Evolutionary conservation across 2,113 vertebrate genomes (phyloP).

Genomic region (Zosterops lateralis): DNA sequence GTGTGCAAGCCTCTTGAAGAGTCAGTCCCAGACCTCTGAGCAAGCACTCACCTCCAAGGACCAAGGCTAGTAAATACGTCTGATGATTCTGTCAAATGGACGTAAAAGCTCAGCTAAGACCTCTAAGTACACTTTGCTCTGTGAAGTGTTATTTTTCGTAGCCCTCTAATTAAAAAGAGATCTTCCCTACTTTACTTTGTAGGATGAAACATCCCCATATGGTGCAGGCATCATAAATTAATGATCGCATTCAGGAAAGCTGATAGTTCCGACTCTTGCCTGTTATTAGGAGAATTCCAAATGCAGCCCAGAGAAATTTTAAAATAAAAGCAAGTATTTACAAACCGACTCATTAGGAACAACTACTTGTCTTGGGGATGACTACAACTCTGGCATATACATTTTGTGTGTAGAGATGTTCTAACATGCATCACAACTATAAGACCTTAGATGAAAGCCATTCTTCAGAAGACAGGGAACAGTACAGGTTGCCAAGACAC

Average conservation of each 20-base stretch:
- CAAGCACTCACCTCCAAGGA: slow-evolving; percentile 52
- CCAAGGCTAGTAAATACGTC: not conserved
- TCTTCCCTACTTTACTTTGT: not conserved
- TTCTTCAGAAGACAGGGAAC: not conserved
- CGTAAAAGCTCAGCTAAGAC: slow-evolving; percentile 41
- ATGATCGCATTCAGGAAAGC: not conserved
- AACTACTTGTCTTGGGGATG: not conserved
- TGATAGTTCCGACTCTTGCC: not conserved
- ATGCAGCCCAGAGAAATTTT: not conserved
- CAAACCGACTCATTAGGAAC: not conserved
- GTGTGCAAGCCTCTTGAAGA: slow-evolving; percentile 18
- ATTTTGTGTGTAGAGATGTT: not conserved
- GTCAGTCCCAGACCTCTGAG: slow-evolving; percentile 31
- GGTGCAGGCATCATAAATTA: not conserved
- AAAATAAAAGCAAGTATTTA: not conserved
- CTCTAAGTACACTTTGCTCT: not conserved
- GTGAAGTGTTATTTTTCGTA: not conserved
- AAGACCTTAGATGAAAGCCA: not conserved
- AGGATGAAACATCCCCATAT: not conserved
- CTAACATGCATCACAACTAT: not conserved
- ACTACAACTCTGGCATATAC: not conserved
- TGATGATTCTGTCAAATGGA: slow-evolving; percentile 26
- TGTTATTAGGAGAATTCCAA: not conserved
- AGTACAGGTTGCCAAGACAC: not conserved
- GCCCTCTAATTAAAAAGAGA: slow-evolving; percentile 28